Base-by-base conservation (phyloP, 2,888 invertebrate species). In the Callosobruchus maculatus region DNA sequence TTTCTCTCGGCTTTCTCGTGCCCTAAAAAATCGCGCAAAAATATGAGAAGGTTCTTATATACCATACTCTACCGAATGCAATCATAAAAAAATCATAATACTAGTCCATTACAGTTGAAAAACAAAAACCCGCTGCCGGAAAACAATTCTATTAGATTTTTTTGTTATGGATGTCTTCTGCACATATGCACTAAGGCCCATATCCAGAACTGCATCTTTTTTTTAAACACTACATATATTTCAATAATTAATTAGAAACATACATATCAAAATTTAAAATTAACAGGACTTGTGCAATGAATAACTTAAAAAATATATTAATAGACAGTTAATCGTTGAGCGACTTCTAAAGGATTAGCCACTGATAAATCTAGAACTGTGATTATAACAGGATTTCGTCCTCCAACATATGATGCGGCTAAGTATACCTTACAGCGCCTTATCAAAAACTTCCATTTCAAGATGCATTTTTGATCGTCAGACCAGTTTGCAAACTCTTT, bases 361-460 rank as follows among this genome's bases (percentile, higher is more conserved):
- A 79, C 74, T 67, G 79, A 77, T 68, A 87, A 83, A 69, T 83
- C 81, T 31, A 88, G 76, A 71, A 88, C 78, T 0, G 87, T 85
- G 74, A 88, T 82, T 49, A 49, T 49, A 20, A 86, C 76, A 4
- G 88, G 87, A 49, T 74, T 80, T 21, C 81, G 78, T 67, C 80
- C 80, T 21, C 82, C 82, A 21, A 83, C 76, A 70, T 85, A 83
- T 68, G 86, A 77, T 18, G 88, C 84, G 66, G 87, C 88, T 13
- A 92, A 80, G 75, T 91, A 90, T 0, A 89, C 89, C 72, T 89
- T 89, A 82, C 92, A 92, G 76, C 92, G 89, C 81, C 93, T 91
- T 78, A 93, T 84, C 4, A 93, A 87, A 72, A 90, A 88, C 73
- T 88, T 88, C 93, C 93, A 93, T 81, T 93, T 92, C 0, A 92